phyloP scores from a whole-genome alignment of 2,888 invertebrate genomes.

The Dasysyrphus albostriatus region DNA sequence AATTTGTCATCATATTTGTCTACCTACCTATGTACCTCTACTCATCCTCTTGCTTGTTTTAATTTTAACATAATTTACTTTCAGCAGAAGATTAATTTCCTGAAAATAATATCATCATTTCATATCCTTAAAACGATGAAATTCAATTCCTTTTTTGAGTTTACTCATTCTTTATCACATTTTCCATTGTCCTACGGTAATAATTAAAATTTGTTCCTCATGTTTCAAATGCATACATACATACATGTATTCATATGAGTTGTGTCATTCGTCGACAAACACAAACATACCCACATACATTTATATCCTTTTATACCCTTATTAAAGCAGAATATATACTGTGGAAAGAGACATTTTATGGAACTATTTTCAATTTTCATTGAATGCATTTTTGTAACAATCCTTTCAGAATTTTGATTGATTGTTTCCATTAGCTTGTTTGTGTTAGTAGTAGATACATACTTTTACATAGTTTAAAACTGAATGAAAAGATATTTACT shows the following conservation, averaged over 20 bases:
- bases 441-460: neutral
- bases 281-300: too few relatives aligned
- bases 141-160: conserved; percentile 6
- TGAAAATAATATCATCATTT: conserved; percentile 5
- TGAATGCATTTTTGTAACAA: neutral
- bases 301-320: neutral
- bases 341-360: neutral
- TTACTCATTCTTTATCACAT: neutral
- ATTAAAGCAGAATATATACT: neutral
- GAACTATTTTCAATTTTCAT: neutral
- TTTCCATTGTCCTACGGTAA: neutral
- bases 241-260: too few relatives aligned
- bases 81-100: neutral
- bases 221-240: too few relatives aligned
- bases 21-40: too few relatives aligned
- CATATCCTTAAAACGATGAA: neutral
- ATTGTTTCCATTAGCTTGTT: conserved; percentile 9
- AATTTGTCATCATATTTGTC: too few relatives aligned
- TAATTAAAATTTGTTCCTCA: neutral
- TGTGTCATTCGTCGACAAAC: too few relatives aligned
- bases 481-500: neutral
- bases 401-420: neutral
- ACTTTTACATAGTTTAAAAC: neutral
- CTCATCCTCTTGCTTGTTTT: neutral
- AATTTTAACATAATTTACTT: neutral